Evolutionary conservation across 2,888 invertebrate species (phyloP), one percentile per base, ranked within the genome.

Genomic region (Ecliptopera silaceata): DNA sequence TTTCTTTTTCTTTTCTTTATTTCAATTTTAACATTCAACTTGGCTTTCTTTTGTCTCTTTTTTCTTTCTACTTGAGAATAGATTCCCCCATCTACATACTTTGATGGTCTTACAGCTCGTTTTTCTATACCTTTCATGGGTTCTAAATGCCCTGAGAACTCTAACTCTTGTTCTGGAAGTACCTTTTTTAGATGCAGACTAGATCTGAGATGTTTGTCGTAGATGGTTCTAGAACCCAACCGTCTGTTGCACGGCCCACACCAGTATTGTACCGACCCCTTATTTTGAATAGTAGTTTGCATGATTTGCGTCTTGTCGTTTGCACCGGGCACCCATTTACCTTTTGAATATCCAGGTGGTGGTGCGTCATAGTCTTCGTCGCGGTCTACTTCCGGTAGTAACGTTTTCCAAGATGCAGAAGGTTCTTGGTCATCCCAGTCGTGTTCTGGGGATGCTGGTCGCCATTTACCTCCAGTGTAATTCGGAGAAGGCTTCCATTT

Each of bases 261-360:
- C 96, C 96, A 96, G 77, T 94, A 96, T 68, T 94, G 94, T 2
- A 94, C 91, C 0, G 92, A 82, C 8, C 89, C 91, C 74, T 88
- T 91, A 38, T 73, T 91, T 76, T 82, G 93, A 74, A 79, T 88
- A 59, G 82, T 93, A 50, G 79, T 92, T 72, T 85, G 92, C 92
- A 84, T 92, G 53, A 83, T 93, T 77, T 88, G 93, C 65, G 78
- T 91, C 81, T 91, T 91, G 34, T 91, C 91, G 49, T 84, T 80
- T 34, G 80, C 92, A 67, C 95, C 95, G 0, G 96, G 96, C 47
- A 96, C 93, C 96, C 96, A 97, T 88, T 97, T 97, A 0, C 96
- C 96, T 77, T 94, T 94, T 0, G 95, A 95, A 68, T 96, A 93
- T 34, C 92, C 93, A 2, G 94, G 94, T 0, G 95, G 95, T 1